Conservation (phyloP, 2,797 vertebrate genomes). For the Luscinia megarhynchos region DNA sequence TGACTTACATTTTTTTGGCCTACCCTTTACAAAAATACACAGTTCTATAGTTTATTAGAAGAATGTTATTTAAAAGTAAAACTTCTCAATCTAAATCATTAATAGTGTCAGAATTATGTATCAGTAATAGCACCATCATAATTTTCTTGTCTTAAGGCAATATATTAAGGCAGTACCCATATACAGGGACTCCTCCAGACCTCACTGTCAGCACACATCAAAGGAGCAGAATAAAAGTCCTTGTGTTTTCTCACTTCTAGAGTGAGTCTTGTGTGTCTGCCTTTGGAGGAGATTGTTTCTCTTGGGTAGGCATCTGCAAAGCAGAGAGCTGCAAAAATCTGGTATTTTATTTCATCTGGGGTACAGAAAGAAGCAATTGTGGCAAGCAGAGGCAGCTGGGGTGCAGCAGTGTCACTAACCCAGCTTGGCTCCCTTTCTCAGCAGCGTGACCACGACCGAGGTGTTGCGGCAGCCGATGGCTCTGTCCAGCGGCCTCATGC, state of each 20-base stretch:
- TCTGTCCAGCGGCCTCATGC: slow-evolving; percentile 97
- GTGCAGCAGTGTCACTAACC: slow-evolving; percentile 75
- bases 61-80: not conserved
- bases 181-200: not conserved
- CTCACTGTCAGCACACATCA: not conserved
- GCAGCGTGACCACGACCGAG: slow-evolving; percentile 90
- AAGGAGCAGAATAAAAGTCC: not conserved
- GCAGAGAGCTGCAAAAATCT: not conserved
- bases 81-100: not conserved
- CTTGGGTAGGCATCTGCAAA: not conserved
- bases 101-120: not conserved
- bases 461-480: slow-evolving; percentile 97
- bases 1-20: not conserved
- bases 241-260: not conserved
- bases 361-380: not conserved
- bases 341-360: not conserved
- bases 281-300: not conserved
- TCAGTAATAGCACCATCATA: not conserved
- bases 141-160: not conserved
- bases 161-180: not conserved
- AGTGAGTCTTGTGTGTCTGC: not conserved
- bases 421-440: slow-evolving; percentile 96
- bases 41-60: not conserved
- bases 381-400: not conserved
- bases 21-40: not conserved